Percentiles rank a stretch among this genome's conserved stretches.
phyloP scores from a whole-genome alignment of 2,113 vertebrate genomes.

The Coptodon rendalli region DNA sequence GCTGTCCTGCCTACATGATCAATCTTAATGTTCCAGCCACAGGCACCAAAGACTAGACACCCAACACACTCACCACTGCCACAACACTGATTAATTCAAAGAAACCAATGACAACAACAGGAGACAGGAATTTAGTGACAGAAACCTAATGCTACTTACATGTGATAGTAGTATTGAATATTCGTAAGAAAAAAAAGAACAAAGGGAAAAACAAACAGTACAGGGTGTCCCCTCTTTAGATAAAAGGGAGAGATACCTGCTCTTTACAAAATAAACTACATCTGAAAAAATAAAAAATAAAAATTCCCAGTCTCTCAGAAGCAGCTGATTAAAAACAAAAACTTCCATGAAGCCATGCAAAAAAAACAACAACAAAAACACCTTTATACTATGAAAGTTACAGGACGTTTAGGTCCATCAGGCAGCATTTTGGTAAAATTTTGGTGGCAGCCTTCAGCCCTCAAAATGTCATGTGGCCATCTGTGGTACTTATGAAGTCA shows the following conservation, averaged over 20 bases:
- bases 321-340: neutral
- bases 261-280: neutral
- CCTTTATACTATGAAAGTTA: neutral
- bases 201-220: neutral
- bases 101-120: neutral
- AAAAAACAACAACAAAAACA: neutral
- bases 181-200: neutral
- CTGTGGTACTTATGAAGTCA: neutral
- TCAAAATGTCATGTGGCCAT: neutral
- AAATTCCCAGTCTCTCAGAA: neutral
- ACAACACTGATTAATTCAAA: neutral
- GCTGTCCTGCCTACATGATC: neutral
- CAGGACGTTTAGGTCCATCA: neutral
- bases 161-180: neutral
- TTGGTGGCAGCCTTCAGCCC: neutral
- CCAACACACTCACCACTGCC: neutral
- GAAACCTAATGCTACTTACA: neutral
- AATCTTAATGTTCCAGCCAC: neutral
- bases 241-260: neutral
- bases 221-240: neutral
- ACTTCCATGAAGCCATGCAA: neutral
- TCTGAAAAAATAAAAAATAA: fast-evolving
- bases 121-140: neutral
- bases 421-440: neutral
- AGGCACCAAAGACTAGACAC: neutral